Percentiles rank a stretch among this genome's conserved stretches.
These are phyloP conservation scores for Percopsis transmontana DNA, from an alignment of 2,113 vertebrate genomes.

Conservation along the genomic window DNA sequence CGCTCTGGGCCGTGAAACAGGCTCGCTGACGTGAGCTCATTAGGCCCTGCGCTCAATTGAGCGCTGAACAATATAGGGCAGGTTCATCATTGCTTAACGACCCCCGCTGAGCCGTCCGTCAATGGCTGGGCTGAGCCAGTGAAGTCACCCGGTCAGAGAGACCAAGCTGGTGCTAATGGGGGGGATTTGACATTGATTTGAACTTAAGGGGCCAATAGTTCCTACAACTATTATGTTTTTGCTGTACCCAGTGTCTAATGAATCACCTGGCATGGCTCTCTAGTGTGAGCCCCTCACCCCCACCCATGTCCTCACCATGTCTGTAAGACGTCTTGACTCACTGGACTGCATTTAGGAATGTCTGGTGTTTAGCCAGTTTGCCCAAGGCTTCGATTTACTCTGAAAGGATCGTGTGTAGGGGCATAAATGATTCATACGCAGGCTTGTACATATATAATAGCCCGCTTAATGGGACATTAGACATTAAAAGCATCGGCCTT, in stretches of 20 bases:
- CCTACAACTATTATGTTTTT: neutral
- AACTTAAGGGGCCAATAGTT: neutral
- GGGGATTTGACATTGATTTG: constrained; percentile 6
- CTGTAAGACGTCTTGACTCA: constrained; percentile 5
- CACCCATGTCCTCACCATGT: neutral
- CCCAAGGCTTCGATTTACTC: constrained; percentile 50
- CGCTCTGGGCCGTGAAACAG: constrained; percentile 53
- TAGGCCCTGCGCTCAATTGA: constrained; percentile 40
- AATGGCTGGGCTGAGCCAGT: constrained; percentile 33
- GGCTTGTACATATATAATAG: constrained; percentile 63
- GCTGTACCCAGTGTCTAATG: neutral
- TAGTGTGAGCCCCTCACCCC: neutral
- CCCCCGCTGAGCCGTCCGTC: constrained; percentile 32
- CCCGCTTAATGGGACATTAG: constrained; percentile 53
- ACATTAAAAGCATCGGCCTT: constrained; percentile 42
- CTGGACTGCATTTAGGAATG: constrained; percentile 25
- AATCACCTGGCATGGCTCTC: neutral
- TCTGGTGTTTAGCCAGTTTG: constrained; percentile 47
- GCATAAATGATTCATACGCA: constrained; percentile 64
- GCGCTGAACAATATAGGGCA: constrained; percentile 18
- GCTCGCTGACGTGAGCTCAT: constrained; percentile 48
- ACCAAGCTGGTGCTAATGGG: too few relatives aligned
- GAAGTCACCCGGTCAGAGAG: constrained; percentile 16
- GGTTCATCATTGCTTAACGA: neutral
- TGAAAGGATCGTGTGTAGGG: constrained; percentile 30